Conservation (phyloP, 2,113 vertebrate genomes). For the Ariopsis seemanni region DNA sequence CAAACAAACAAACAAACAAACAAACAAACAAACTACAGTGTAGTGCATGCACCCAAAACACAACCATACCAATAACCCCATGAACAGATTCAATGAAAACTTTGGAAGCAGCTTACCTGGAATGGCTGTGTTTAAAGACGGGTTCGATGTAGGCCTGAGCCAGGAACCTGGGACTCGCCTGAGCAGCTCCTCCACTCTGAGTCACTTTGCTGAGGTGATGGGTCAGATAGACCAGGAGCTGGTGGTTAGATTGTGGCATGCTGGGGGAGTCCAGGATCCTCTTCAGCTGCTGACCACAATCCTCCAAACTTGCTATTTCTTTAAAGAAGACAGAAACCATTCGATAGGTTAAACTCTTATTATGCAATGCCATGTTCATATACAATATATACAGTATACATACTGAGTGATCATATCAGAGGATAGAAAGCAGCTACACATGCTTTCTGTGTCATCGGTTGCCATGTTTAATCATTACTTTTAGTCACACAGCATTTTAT, state of each 20-base stretch:
- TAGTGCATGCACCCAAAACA: neutral
- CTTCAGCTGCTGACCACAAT: slow-evolving; percentile 75
- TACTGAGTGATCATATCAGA: neutral
- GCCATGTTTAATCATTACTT: neutral
- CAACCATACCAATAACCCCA: neutral
- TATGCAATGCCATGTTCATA: neutral
- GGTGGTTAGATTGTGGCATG: slow-evolving; percentile 72
- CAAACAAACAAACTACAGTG: neutral
- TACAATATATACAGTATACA: neutral
- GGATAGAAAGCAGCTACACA: neutral
- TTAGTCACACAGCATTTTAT: neutral
- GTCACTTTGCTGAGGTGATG: slow-evolving; percentile 70
- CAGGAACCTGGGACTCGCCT: slow-evolving; percentile 62
- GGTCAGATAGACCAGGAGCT: slow-evolving; percentile 73
- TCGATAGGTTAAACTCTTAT: neutral
- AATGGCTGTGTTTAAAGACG: slow-evolving; percentile 63
- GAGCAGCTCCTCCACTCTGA: slow-evolving; percentile 60
- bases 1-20: neutral
- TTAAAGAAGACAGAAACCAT: neutral
- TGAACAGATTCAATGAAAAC: neutral
- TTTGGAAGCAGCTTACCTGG: slow-evolving; percentile 67
- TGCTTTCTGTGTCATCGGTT: neutral
- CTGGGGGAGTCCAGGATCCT: slow-evolving; percentile 75
- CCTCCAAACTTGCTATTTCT: slow-evolving; percentile 75
- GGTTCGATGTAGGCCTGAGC: slow-evolving; percentile 72